Evolutionary conservation across 2,113 vertebrate species (phyloP), one percentile per base, ranked within the genome.

Genomic region (Gulo gulo): DNA sequence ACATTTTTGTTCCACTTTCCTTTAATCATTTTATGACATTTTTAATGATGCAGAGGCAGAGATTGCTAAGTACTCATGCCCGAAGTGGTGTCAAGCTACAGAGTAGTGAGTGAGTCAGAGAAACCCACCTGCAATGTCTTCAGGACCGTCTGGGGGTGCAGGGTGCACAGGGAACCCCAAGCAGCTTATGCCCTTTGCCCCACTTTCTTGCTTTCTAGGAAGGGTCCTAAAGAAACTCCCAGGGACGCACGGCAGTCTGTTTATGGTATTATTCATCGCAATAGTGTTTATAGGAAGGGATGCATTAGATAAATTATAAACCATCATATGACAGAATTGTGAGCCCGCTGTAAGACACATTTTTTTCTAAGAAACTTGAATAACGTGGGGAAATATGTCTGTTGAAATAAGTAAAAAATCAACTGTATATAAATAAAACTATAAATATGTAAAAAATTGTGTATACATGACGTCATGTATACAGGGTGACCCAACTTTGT

Each of bases 191-290:
- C 15, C 57, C 69, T 88, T 29, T 26, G 12, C 2, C 47, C 20
- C 34, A 4, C 18, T 50, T 45, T 36, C 61, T 45, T 0, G 7
- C 63, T 59, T 34, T 57, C 73, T 50, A 89, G 71, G 16, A 90
- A 52, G 6, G 23, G 80, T 11, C 7, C 85, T 24, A 31, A 18
- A 55, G 57, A 80, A 81, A 8, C 0, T 1, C 15, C 6, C 1
- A 0, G 15, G 47, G n/a, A 84, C 34, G n/a, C 24, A 69, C 0
- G 0, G 7, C 3, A 6, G 61, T 39, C n/a, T 52, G 2, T 15
- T 26, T 1, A 0, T 34, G 69, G 39, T 78, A 57, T 7, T 61
- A 1, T 9, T 87, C 34, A 6, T 1, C 6, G 4, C 9, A 18
- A 39, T 26, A 20, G 20, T 45, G 14, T 36, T 65, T 82, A n/a